phyloP scores from a whole-genome alignment of 2,113 vertebrate species.

The Oncorhynchus masou region DNA sequence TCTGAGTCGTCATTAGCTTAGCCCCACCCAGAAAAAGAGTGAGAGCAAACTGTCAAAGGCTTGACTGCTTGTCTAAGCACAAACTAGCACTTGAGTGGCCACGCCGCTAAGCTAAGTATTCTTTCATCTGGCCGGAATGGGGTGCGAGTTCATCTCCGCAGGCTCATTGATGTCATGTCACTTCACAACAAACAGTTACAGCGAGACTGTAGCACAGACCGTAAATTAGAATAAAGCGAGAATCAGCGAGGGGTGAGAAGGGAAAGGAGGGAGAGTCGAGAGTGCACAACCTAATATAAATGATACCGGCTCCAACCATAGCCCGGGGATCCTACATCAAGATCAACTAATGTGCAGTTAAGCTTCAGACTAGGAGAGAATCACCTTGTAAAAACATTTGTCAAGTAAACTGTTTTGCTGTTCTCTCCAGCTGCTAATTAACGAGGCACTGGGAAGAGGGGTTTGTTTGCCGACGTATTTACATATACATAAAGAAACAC shows the following conservation, averaged over 20 bases:
- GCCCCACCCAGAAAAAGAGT: constrained; percentile 23
- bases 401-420: constrained; percentile 74
- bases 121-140: constrained; percentile 50
- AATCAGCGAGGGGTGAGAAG: constrained; percentile 46
- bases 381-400: constrained; percentile 80
- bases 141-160: constrained; percentile 29
- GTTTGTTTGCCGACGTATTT: constrained; percentile 71
- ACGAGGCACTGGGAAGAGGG: constrained; percentile 62
- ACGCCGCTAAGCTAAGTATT: background rate
- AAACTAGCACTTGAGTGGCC: constrained; percentile 18
- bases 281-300: constrained; percentile 61
- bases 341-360: constrained; percentile 79
- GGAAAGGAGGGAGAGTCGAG: constrained; percentile 39
- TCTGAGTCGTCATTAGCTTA: constrained; percentile 61
- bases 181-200: constrained; percentile 46
- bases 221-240: constrained; percentile 49
- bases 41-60: constrained; percentile 49
- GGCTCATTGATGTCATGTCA: constrained; percentile 38
- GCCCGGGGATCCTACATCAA: constrained; percentile 72
- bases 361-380: constrained; percentile 75
- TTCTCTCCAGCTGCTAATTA: constrained; percentile 70
- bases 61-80: constrained; percentile 34
- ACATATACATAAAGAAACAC: constrained; percentile 74
- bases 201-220: constrained; percentile 20
- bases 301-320: constrained; percentile 61